Evolutionary conservation across 37 sponge, comb jelly and placozoan species (phyloP).

Genomic region (Petrosia ficiformis): DNA sequence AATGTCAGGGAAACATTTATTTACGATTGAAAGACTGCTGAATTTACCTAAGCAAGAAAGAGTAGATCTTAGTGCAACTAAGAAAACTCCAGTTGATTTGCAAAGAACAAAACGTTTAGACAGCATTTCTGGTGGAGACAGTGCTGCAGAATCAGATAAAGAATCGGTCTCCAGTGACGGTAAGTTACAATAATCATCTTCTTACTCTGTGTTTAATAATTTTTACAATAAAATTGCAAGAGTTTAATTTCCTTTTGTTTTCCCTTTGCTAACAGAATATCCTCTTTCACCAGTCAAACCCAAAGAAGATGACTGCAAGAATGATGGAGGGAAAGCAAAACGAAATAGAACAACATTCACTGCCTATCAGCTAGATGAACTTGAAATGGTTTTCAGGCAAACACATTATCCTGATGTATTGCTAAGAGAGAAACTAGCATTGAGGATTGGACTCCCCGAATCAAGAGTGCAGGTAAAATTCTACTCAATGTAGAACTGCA

Average conservation of each 20-base stretch:
- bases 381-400: conserved; percentile 67
- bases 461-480: conserved; percentile 71
- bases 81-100: neutral
- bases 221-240: neutral
- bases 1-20: no score
- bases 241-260: neutral
- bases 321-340: conserved; percentile 23
- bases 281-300: conserved; percentile 1
- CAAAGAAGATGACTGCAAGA: neutral
- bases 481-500: no score
- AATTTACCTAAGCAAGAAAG: neutral
- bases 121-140: neutral
- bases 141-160: conserved; percentile 4
- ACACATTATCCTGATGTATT: conserved; percentile 83
- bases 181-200: neutral
- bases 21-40: conserved; percentile 1
- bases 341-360: conserved; percentile 75
- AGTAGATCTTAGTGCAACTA: neutral
- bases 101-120: neutral
- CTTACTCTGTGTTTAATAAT: neutral
- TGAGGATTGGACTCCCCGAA: conserved; percentile 58
- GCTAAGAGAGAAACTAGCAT: conserved; percentile 68
- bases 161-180: neutral
- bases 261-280: neutral
- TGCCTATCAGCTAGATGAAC: conserved; percentile 68